These are phyloP conservation scores for Anoplolepis gracilipes DNA, from an alignment of 1,140 invertebrate species.

Conservation along the genomic window DNA sequence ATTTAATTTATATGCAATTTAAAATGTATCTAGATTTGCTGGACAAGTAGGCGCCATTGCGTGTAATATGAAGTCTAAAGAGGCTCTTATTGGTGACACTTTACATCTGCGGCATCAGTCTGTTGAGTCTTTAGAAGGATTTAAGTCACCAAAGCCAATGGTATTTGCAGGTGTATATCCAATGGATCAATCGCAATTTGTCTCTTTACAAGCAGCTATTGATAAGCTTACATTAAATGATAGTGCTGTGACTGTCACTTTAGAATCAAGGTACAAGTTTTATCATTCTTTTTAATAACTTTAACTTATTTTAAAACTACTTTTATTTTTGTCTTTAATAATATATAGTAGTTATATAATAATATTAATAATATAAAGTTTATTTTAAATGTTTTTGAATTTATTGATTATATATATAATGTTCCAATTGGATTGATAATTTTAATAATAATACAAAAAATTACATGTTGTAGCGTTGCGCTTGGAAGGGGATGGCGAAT, in stretches of 20 bases:
- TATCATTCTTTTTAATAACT: neutral
- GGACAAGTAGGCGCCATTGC: conserved; percentile 94
- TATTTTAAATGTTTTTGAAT: neutral
- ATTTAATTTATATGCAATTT: neutral
- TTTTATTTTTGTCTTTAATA: too few relatives aligned
- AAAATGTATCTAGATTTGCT: conserved; percentile 86
- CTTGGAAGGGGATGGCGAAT: conserved; percentile 97
- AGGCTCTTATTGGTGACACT: conserved; percentile 95
- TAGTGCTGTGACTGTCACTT: conserved; percentile 92
- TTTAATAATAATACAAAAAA: neutral
- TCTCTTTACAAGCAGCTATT: conserved; percentile 91
- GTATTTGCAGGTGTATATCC: conserved; percentile 98
- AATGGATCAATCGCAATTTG: conserved; percentile 94
- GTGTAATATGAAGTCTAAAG: conserved; percentile 93
- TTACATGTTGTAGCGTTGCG: conserved; percentile 89
- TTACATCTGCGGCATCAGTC: conserved; percentile 87
- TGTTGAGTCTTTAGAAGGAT: conserved; percentile 89
- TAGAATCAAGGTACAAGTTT: conserved; percentile 91
- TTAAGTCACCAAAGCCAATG: conserved; percentile 93
- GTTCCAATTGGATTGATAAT: neutral
- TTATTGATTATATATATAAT: too few relatives aligned
- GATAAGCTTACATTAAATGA: conserved; percentile 98
- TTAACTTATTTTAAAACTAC: neutral
- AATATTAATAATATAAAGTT: neutral
- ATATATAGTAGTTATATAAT: too few relatives aligned